These are phyloP conservation scores for Tuta absoluta DNA, from an alignment of 2,888 invertebrate species.

Conservation along the genomic window DNA sequence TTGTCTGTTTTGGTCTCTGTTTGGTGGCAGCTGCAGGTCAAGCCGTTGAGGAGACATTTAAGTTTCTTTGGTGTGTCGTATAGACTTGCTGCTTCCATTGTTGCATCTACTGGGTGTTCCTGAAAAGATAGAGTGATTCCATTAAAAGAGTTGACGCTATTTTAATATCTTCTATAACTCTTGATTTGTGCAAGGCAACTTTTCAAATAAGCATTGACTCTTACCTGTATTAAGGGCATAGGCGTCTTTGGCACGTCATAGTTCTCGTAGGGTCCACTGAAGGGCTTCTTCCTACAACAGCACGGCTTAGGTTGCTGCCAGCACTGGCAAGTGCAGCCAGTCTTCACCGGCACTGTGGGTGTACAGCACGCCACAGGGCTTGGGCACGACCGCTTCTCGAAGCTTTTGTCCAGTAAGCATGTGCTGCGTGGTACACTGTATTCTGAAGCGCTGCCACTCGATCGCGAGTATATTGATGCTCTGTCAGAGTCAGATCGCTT, in stretches of 20 bases:
- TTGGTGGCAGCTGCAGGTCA: constrained; percentile 81
- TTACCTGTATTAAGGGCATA: constrained; percentile 77
- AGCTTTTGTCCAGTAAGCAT: constrained; percentile 74
- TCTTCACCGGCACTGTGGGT: constrained; percentile 82
- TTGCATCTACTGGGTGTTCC: constrained; percentile 71
- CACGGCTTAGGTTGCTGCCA: constrained; percentile 69
- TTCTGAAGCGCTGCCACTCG: constrained; percentile 84
- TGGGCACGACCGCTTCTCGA: constrained; percentile 59
- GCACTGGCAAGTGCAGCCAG: constrained; percentile 65
- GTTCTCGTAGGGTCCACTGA: constrained; percentile 86
- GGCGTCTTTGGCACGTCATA: constrained; percentile 89
- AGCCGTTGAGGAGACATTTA: constrained; percentile 83
- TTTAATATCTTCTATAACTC: too few species aligned
- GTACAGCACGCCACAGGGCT: constrained; percentile 73
- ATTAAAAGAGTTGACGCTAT: too few species aligned
- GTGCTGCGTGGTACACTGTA: constrained; percentile 81
- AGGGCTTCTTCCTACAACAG: constrained; percentile 67
- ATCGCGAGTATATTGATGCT: constrained; percentile 84
- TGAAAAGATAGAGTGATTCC: constrained; percentile 38
- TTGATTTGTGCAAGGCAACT: too few species aligned
- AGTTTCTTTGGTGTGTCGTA: constrained; percentile 90
- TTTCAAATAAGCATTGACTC: too few species aligned
- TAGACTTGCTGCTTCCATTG: constrained; percentile 71
- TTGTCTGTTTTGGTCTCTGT: constrained; percentile 80
- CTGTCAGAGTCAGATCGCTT: constrained; percentile 80